Evolutionary conservation across 1,140 invertebrate genomes (phyloP), one percentile per base, ranked within the genome.

Genomic region (Drosophila parvula): DNA sequence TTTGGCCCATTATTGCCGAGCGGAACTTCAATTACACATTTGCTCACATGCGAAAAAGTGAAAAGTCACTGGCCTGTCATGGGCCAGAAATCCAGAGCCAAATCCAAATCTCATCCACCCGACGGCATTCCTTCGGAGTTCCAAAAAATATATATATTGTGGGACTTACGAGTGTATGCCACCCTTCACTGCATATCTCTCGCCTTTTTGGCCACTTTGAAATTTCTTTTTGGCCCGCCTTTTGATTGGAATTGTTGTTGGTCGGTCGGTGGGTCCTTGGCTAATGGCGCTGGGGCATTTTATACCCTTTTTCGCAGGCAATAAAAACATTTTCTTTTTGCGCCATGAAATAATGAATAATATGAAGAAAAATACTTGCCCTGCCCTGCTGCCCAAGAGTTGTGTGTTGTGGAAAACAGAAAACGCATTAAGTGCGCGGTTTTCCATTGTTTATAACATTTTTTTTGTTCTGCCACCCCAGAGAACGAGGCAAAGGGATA

Each of bases 341-440:
- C 7, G 38, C 57, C 73, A 73, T 78, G 53, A 90, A 84, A 88
- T 88, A 88, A 89, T 89, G 80, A 89, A 90, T 80, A 89, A 88
- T 90, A 89, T 88, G 78, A 89, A 88, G 84, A 90, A 89, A 88
- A 88, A 88, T 88, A 88, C 84, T 80, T 84, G 76, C 58, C 57
- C 70, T 68, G 48, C 60, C 48, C 45, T 45, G 61, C 32, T 18
- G 12, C 34, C 9, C 6, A 9, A 43, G 41, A 43, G 45, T 22
- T 43, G 8, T 43, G 8, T 70, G 45, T 67, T 82, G 60, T 22
- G 43, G 40, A 65, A 53, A 86, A 84, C 79, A 89, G 80, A 88
- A 90, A 90, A 88, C 84, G 85, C 84, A 88, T 88, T 88, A 88
- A 89, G 84, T 88, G 85, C 84, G 80, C 85, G 84, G 84, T 88